phyloP scores from a whole-genome alignment of 2,888 invertebrate genomes.

The Pollenia labialis region DNA sequence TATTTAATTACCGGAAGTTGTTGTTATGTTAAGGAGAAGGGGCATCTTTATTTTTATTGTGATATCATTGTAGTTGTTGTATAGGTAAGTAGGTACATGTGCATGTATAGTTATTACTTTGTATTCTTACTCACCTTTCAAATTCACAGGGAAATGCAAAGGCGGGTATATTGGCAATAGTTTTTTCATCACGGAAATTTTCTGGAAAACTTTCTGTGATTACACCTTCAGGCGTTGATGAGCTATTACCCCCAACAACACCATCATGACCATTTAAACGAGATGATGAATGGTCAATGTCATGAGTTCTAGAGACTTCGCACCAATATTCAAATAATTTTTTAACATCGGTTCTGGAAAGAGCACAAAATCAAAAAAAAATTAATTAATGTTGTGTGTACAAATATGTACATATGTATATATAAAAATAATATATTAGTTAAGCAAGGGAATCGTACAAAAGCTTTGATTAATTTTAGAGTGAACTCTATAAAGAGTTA shows the following conservation, averaged over 20 bases:
- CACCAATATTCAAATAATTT: slow-evolving; percentile 84
- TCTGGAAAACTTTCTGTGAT: slow-evolving; percentile 94
- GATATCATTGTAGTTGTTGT: slow-evolving; percentile 19
- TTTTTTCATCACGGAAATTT: slow-evolving; percentile 92
- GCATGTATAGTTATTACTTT: neutral
- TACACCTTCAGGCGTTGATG: slow-evolving; percentile 82
- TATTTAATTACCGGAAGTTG: slow-evolving; percentile 70
- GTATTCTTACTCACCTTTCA: slow-evolving; percentile 87
- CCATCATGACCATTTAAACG: slow-evolving; percentile 75
- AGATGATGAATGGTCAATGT: slow-evolving; percentile 65
- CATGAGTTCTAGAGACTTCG: slow-evolving; percentile 80
- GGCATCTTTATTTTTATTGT: slow-evolving; percentile 30
- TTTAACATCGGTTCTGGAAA: slow-evolving; percentile 83
- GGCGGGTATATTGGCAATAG: slow-evolving; percentile 93
- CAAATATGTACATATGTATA: too few relatives aligned
- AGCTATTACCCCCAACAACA: slow-evolving; percentile 70
- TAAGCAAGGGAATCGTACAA: too few relatives aligned
- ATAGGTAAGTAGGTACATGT: neutral
- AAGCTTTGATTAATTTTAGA: too few relatives aligned
- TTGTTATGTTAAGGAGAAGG: slow-evolving; percentile 60
- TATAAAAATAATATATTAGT: too few relatives aligned
- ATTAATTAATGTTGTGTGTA: neutral
- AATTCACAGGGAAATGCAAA: slow-evolving; percentile 95
- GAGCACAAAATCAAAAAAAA: neutral
- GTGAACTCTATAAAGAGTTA: neutral